Evolutionary conservation across 2,797 vertebrate species (phyloP).

Genomic region (Phylloscopus collybita): DNA sequence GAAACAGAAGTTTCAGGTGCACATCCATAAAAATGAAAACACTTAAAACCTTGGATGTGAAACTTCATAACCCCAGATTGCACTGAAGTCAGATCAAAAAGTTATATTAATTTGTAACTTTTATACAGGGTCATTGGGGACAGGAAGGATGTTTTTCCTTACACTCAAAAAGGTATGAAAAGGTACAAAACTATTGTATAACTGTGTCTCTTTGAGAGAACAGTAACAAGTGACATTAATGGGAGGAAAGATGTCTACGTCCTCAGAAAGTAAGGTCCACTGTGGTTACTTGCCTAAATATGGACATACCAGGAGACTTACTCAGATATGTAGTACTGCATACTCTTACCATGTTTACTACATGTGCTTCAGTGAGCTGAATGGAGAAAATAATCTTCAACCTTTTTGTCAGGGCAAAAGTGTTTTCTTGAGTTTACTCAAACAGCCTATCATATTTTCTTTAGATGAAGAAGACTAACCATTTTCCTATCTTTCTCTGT

Average conservation of each 20-base stretch:
- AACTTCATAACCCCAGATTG: neutral
- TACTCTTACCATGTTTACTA: neutral
- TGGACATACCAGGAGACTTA: neutral
- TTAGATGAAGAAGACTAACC: neutral
- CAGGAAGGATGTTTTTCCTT: neutral
- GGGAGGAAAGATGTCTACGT: rapidly evolving
- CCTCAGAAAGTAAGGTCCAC: neutral
- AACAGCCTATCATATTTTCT: neutral
- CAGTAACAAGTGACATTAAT: rapidly evolving
- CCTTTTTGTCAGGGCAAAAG: neutral
- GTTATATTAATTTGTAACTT: neutral
- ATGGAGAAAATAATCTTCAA: neutral
- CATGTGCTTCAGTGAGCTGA: neutral
- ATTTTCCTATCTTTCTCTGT: neutral
- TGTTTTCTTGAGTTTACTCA: neutral
- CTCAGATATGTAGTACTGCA: neutral
- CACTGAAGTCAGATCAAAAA: neutral
- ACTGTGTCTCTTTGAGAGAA: neutral
- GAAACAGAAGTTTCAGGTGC: neutral
- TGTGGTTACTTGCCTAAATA: neutral
- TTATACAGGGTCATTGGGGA: rapidly evolving
- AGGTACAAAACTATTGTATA: neutral
- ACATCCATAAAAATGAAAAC: neutral
- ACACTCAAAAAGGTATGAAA: neutral
- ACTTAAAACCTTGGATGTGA: neutral